Evolutionary conservation across 2,113 vertebrate genomes (phyloP), one percentile per base, ranked within the genome.

Genomic region (Mobula birostris): DNA sequence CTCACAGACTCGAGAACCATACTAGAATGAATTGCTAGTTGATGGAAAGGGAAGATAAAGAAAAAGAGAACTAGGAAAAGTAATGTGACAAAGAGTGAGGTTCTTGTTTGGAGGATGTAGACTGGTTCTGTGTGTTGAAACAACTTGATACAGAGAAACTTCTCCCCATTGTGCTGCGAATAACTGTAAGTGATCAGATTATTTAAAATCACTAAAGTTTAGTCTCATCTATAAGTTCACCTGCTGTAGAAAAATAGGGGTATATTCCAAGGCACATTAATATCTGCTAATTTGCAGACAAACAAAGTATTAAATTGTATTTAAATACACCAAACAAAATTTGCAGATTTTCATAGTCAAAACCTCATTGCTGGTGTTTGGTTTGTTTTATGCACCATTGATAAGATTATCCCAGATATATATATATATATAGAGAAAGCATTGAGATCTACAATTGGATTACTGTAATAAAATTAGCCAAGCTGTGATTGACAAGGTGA

Each of bases 381-480:
- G 12, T 27, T 63, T 29, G 27, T 63, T 63, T 87, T 90, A 29
- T 32, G 63, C 61, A 68, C 6, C 63, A 15, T 17, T 90, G 61
- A 90, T 15, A 32, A 90, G 61, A 90, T 90, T 68, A 90, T 90
- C 85, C 29, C 29, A 19, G 61, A 68, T 9, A 66, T 66, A 29
- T 90, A 90, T 61, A 90, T 7, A 19, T 90, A 90, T 61, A 90
- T 7, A 19, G 85, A 36, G 85, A 90, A 66, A 90, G 85, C 85
- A 90, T 90, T 90, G 66, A 27, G 8, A 58, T 61, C 21, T 29
- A 5, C 82, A 85, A 90, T 27, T 66, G 61, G 61, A 66, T 90
- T 68, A 90, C 1, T 15, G 61, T 90, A 66, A 90, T 90, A 66
- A 90, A 32, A 90, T 90, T 90, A 90, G n/a, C 61, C 61, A 61